A percentile compares a stretch with the other conserved stretches of the same genome.
Conservation (phyloP, 2,113 vertebrate genomes). For the Crocuta crocuta region DNA sequence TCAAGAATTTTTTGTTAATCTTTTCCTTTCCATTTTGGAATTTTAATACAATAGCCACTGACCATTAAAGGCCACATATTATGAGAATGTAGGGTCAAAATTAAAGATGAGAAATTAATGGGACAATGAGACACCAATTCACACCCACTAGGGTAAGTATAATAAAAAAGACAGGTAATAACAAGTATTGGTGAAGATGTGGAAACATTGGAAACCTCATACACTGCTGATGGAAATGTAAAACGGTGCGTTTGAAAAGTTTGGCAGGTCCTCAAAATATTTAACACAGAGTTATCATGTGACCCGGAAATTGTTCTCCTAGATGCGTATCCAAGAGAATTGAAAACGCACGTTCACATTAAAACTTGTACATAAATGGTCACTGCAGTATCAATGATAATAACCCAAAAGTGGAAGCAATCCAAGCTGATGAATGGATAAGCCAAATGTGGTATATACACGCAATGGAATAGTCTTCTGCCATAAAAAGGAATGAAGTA, state of each 20-base stretch:
- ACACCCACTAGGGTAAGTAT: background rate
- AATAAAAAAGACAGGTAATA: background rate
- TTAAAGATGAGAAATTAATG: background rate
- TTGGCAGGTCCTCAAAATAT: background rate
- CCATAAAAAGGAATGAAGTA: background rate
- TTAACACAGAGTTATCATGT: background rate
- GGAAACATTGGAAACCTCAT: background rate
- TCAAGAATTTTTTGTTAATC: background rate
- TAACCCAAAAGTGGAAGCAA: background rate
- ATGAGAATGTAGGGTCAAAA: background rate
- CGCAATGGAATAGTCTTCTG: background rate
- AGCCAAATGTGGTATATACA: background rate
- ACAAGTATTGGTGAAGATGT: background rate
- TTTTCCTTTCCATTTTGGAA: background rate
- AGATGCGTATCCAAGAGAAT: background rate
- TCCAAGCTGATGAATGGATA: background rate
- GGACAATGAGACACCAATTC: background rate
- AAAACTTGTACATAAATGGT: background rate
- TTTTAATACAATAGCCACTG: slow-evolving; percentile 9
- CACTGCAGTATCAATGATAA: background rate
- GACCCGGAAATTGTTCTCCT: background rate
- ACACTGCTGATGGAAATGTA: background rate
- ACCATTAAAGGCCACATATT: background rate
- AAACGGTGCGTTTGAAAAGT: background rate
- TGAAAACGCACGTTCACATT: background rate